Evolutionary conservation across 2,113 vertebrate genomes (phyloP), one percentile per base, ranked within the genome.

Genomic region (Dicentrarchus labrax): DNA sequence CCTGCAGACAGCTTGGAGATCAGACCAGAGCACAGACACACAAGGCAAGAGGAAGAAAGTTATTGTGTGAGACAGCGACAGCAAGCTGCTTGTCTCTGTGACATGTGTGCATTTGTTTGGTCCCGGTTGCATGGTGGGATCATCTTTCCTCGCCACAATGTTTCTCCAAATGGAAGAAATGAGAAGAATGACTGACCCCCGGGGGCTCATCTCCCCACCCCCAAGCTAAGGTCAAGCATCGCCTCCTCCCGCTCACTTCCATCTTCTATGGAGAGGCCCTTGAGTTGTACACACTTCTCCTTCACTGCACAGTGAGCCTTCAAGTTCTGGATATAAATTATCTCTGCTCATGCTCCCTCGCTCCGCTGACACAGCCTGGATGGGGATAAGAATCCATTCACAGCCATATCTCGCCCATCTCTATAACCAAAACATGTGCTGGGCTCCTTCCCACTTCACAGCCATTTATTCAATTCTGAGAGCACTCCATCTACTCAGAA

Each of bases 381-480:
- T 56, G 24, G 60, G 41, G 71, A 80, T 81, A 60, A 69, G 69
- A 74, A 86, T 66, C 65, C 60, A 70, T 39, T 64, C 64, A 75
- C n/a, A 80, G 48, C 56, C 48, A 60, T 81, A 81, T 84, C 84
- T 75, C 45, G 0, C 36, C 21, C 43, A 79, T 68, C 59, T 86
- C 66, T 59, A 77, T 38, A 80, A 69, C 66, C 67, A 72, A 78
- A 86, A 88, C 67, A 84, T 83, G 75, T 77, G 80, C 62, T 30
- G 16, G 74, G 66, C 82, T 87, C 75, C 78, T 81, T 59, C 50
- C 56, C 47, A 72, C 70, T 51, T 88, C 64, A 77, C 78, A 45
- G 39, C 53, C 54, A 66, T 88, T 59, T 71, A 79, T 88, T 76
- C 41, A 56, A 43, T 56, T 80, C 50, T 65, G 50, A 88, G 62